Base-by-base conservation (phyloP, 2,797 vertebrate species). In the Tragelaphus oryx region DNA sequence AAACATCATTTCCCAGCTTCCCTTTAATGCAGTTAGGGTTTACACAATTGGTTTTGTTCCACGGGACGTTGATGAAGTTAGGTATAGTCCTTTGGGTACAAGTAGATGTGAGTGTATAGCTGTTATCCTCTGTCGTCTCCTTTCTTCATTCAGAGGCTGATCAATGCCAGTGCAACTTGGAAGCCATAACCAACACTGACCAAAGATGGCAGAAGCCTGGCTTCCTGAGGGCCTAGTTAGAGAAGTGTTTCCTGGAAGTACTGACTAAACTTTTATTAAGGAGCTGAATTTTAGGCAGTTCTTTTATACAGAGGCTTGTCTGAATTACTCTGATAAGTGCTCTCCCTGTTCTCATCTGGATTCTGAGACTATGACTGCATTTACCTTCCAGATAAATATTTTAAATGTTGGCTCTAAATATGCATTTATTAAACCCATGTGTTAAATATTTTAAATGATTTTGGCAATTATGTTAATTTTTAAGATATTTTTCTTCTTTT, bases 381-480 rank as follows among this genome's bases (percentile, higher is more conserved):
- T 87, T 93, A 76, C 5, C 41, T 92, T 93, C n/a, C 37, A 85
- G 62, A 76, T 62, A 78, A 93, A 96, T 33, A 87, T 81, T 79
- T 92, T 65, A 57, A 2, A 84, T 78, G 33, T 85, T 50, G 78
- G 14, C 44, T 86, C 20, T 85, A 71, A 94, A 79, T 79, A 54
- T 3, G 10, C 37, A 54, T 44, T 50, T 87, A 93, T 60, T 37
- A 22, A 75, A 37, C 24, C 8, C n/a, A 24, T 14, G 37, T n/a
- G 12, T 33, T 95, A 89, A 89, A 44, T 74, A 80, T 92, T 93
- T 82, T 82, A 82, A 95, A 74, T 82, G 13, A 48, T 26, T 92
- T 88, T n/a, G 48, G 22, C 5, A 88, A 92, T 17, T 76, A 20
- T 41, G 44, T 54, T 94, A 30, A 83, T 87, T 87, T 91, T 75